phyloP scores from a whole-genome alignment of 2,888 invertebrate genomes.

The Halictus ligatus region DNA sequence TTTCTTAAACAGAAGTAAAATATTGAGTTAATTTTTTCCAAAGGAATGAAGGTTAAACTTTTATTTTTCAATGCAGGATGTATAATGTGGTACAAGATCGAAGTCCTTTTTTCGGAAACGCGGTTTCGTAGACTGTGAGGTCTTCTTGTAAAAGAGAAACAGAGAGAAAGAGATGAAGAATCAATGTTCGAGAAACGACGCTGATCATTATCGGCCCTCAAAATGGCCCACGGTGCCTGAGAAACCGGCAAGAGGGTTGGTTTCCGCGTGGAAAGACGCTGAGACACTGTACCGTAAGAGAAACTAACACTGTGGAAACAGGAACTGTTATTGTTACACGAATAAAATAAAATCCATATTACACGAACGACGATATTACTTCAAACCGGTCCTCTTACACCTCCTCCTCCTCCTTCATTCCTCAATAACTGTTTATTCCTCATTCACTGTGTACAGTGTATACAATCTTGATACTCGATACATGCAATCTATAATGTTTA shows the following conservation, averaged over 20 bases:
- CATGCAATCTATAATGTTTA: not conserved
- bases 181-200: not conserved
- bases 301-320: constrained; percentile 53
- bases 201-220: not conserved
- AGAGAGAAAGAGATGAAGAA: not conserved
- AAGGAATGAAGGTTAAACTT: not conserved
- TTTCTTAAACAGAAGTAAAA: too few species aligned
- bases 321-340: constrained; percentile 72
- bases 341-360: constrained; percentile 70
- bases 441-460: not conserved
- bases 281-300: constrained; percentile 42
- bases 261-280: constrained; percentile 19
- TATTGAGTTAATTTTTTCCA: too few species aligned
- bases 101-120: not conserved
- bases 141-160: not conserved
- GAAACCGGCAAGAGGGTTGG: constrained; percentile 25
- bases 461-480: not conserved
- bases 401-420: not conserved
- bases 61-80: not conserved
- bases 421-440: not conserved
- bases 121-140: not conserved
- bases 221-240: constrained; percentile 32
- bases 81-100: not conserved
- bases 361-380: constrained; percentile 31
- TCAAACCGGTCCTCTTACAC: not conserved